These are phyloP conservation scores for Benitochromis conjunctus DNA, from an alignment of 2,113 vertebrate genomes.

Conservation along the genomic window DNA sequence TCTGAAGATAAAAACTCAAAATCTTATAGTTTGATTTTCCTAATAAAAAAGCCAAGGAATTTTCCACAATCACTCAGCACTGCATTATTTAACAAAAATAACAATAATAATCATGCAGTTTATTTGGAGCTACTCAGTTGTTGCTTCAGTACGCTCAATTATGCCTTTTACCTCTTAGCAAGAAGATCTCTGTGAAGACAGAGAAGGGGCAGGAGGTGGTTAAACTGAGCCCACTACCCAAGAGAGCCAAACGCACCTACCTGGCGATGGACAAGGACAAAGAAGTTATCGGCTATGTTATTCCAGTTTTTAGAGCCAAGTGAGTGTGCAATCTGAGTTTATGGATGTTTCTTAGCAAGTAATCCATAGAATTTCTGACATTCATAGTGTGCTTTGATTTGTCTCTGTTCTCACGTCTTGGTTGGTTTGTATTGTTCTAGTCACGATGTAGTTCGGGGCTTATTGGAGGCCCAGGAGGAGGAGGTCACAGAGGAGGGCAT, in stretches of 20 bases:
- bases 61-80: background rate
- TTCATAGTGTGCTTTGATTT: background rate
- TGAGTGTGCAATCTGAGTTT: constrained; percentile 48
- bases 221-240: constrained; percentile 81
- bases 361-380: background rate
- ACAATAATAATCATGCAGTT: background rate
- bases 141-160: background rate
- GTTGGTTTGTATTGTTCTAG: constrained; percentile 31
- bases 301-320: constrained; percentile 90
- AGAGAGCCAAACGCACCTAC: constrained; percentile 82
- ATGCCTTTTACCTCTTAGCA: constrained; percentile 59
- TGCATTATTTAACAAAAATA: background rate
- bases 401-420: background rate
- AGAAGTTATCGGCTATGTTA: constrained; percentile 81
- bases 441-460: constrained; percentile 63
- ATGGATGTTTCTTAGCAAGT: background rate
- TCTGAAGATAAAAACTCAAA: background rate
- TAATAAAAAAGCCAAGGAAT: background rate
- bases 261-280: constrained; percentile 84
- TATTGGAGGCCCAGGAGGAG: constrained; percentile 73
- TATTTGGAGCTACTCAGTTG: background rate
- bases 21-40: background rate
- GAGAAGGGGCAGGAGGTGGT: constrained; percentile 73
- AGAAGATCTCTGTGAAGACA: constrained; percentile 76
- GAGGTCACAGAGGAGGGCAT: constrained; percentile 87